Evolutionary conservation across 2,888 invertebrate species (phyloP).

Genomic region (Colletes collaris): DNA sequence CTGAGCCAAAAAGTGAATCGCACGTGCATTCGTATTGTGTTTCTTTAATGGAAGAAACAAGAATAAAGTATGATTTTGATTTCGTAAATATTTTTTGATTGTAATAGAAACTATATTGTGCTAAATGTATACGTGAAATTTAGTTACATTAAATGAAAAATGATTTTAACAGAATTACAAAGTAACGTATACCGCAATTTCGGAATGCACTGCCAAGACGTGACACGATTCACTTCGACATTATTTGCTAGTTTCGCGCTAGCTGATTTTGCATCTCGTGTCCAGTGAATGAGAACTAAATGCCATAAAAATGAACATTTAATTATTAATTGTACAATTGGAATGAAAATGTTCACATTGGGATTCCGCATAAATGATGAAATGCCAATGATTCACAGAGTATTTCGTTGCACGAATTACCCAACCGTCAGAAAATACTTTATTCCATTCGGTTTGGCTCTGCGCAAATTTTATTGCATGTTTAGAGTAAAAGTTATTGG

Average conservation of each 20-base stretch:
- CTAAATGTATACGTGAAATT: slow-evolving; percentile 19
- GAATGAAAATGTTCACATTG: slow-evolving; percentile 66
- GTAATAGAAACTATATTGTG: slow-evolving; percentile 12
- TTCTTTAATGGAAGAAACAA: slow-evolving; percentile 27
- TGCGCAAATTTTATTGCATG: slow-evolving; percentile 28
- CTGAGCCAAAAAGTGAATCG: slow-evolving; percentile 53
- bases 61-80: slow-evolving; percentile 35
- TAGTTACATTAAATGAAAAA: slow-evolving; percentile 7
- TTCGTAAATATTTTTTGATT: slow-evolving; percentile 32
- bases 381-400: slow-evolving; percentile 68
- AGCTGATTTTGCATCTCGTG: slow-evolving; percentile 53
- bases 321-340: slow-evolving; percentile 72
- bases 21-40: slow-evolving; percentile 35
- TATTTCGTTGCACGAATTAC: slow-evolving; percentile 73
- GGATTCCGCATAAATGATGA: slow-evolving; percentile 72
- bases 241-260: slow-evolving; percentile 40
- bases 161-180: slow-evolving; percentile 7
- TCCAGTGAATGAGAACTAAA: slow-evolving; percentile 59
- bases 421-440: slow-evolving; percentile 54
- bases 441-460: slow-evolving; percentile 47
- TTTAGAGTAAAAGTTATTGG: slow-evolving; percentile 40
- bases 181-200: slow-evolving; percentile 29
- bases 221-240: slow-evolving; percentile 52
- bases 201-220: slow-evolving; percentile 43
- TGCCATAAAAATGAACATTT: slow-evolving; percentile 53